phyloP scores from a whole-genome alignment of 2,888 invertebrate species.

The Agelastica alni region DNA sequence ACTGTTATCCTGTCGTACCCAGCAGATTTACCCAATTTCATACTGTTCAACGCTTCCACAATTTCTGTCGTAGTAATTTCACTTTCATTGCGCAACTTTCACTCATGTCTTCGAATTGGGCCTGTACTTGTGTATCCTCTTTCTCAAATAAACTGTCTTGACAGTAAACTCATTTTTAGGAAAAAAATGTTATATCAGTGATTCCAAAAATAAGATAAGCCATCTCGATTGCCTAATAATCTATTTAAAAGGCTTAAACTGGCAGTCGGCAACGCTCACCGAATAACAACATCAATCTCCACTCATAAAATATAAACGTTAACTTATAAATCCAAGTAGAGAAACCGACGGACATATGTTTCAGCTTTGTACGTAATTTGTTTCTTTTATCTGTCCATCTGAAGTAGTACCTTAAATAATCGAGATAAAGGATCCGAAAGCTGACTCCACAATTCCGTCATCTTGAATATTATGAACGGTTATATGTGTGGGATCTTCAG shows the following conservation, averaged over 20 bases:
- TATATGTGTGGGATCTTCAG: conserved; percentile 28
- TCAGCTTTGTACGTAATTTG: conserved; percentile 32
- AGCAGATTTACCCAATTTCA: no score
- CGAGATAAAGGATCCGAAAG: conserved; percentile 38
- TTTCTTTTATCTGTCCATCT: conserved; percentile 39
- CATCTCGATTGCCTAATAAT: background rate
- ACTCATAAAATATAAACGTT: conserved; percentile 27
- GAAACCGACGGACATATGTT: conserved; percentile 27
- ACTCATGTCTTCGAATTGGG: no score
- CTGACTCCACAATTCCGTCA: conserved; percentile 38
- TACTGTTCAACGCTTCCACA: no score
- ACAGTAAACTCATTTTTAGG: background rate
- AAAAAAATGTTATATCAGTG: background rate
- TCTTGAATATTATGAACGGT: conserved; percentile 40
- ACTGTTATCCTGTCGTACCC: no score
- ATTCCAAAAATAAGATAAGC: background rate
- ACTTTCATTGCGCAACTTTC: no score
- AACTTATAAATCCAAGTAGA: conserved; percentile 29
- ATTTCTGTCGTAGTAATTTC: no score
- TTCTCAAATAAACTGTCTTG: no score
- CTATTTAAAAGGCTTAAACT: background rate
- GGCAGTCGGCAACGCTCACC: conserved; percentile 2
- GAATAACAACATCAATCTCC: no score
- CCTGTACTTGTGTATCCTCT: no score
- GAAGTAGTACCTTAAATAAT: conserved; percentile 42